These are phyloP conservation scores for Furcula furcula DNA, from an alignment of 2,888 invertebrate genomes.

Conservation along the genomic window DNA sequence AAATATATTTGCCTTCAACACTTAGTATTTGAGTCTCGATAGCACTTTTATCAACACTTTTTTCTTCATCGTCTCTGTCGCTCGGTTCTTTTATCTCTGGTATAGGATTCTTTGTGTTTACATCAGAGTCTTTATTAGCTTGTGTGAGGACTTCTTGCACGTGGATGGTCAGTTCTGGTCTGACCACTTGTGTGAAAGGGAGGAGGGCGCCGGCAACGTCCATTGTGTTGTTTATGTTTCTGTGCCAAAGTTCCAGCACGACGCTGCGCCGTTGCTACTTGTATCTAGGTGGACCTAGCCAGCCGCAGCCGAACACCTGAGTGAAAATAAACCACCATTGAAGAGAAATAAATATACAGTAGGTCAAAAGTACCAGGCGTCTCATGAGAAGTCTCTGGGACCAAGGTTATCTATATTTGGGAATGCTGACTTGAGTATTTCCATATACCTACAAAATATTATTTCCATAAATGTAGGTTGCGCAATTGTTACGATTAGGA, in stretches of 20 bases:
- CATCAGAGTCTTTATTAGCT: constrained; percentile 45
- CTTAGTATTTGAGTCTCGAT: constrained; percentile 15
- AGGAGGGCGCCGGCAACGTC: constrained; percentile 75
- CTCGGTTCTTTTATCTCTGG: constrained; percentile 67
- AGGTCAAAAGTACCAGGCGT: no score
- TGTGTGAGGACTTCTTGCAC: constrained; percentile 72
- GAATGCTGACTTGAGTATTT: no score
- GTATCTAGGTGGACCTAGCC: constrained; percentile 84
- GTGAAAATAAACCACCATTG: constrained; percentile 6
- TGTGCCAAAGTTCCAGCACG: constrained; percentile 80
- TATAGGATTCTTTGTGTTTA: constrained; percentile 45
- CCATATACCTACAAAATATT: no score
- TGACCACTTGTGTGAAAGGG: constrained; percentile 70
- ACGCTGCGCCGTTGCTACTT: constrained; percentile 84
- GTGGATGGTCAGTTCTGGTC: constrained; percentile 70
- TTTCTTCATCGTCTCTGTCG: constrained; percentile 31
- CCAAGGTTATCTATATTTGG: no score
- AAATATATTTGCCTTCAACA: constrained; percentile 18
- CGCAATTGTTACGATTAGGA: no score
- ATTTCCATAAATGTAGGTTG: no score
- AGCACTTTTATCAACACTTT: constrained; percentile 11
- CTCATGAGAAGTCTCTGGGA: no score
- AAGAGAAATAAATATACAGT: no score
- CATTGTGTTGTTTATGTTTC: constrained; percentile 79
- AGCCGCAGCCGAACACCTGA: constrained; percentile 86